These are phyloP conservation scores for Drosophila tani DNA, from an alignment of 1,140 invertebrate species.

Conservation along the genomic window DNA sequence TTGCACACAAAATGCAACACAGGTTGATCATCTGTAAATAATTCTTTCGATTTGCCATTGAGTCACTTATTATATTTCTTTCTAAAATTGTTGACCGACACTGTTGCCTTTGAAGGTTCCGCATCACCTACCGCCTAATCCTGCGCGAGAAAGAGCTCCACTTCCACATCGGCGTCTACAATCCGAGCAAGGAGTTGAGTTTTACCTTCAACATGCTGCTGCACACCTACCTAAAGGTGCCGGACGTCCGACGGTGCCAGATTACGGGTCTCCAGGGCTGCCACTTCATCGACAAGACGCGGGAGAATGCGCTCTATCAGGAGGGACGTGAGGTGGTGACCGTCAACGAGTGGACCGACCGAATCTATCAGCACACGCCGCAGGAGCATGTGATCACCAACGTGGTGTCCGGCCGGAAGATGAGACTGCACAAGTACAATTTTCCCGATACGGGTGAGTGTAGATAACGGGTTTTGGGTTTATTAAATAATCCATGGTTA, in stretches of 20 bases:
- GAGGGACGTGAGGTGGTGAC: conserved; percentile 95
- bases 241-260: conserved; percentile 95
- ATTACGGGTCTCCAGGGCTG: conserved; percentile 96
- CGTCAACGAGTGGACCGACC: conserved; percentile 95
- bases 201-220: conserved; percentile 97
- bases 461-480: not conserved
- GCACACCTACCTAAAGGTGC: conserved; percentile 98
- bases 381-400: conserved; percentile 97
- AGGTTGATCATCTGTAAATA: no score
- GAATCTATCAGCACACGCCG: conserved; percentile 96
- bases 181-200: conserved; percentile 94
- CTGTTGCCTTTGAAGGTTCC: conserved; percentile 87
- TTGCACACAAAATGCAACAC: no score
- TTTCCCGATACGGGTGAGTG: conserved; percentile 93
- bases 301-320: conserved; percentile 71
- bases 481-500: not conserved
- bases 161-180: conserved; percentile 96
- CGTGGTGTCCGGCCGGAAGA: conserved; percentile 95
- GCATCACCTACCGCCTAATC: conserved; percentile 94
- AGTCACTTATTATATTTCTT: no score
- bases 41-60: no score
- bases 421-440: conserved; percentile 96
- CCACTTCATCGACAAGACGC: conserved; percentile 96
- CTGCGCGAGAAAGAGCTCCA: conserved; percentile 95
- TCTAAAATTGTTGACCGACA: not conserved